phyloP scores from a whole-genome alignment of 2,797 vertebrate genomes.

The Schizothorax lantsangensis region DNA sequence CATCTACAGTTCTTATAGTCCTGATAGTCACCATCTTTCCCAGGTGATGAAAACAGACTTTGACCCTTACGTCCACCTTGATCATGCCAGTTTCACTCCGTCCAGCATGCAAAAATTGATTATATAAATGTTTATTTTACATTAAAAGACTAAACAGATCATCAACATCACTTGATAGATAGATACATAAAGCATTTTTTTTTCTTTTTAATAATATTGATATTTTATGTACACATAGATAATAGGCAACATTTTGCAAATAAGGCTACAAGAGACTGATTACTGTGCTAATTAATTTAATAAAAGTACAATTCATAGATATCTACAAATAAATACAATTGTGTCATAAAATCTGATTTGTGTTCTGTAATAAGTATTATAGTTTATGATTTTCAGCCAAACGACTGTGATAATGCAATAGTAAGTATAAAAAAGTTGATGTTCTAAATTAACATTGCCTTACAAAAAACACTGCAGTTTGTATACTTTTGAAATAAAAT shows the following conservation, averaged over 20 bases:
- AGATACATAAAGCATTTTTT: neutral
- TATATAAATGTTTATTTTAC: slow-evolving; percentile 30
- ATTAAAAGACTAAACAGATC: slow-evolving; percentile 21
- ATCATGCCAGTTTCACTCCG: slow-evolving; percentile 64
- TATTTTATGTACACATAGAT: slow-evolving; percentile 3
- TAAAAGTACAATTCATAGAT: neutral
- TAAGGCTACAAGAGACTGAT: slow-evolving; percentile 6
- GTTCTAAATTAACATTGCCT: slow-evolving; percentile 89
- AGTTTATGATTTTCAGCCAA: slow-evolving; percentile 79
- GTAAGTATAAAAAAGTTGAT: slow-evolving; percentile 78
- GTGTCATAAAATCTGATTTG: neutral
- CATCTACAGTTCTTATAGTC: slow-evolving; percentile 76
- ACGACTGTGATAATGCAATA: slow-evolving; percentile 80
- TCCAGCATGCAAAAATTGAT: slow-evolving; percentile 68
- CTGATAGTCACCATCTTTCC: slow-evolving; percentile 79
- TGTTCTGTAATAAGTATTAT: slow-evolving; percentile 26
- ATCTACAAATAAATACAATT: neutral
- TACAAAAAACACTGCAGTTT: slow-evolving; percentile 86
- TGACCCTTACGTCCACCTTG: neutral
- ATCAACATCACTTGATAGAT: slow-evolving; percentile 4
- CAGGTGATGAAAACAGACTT: slow-evolving; percentile 88
- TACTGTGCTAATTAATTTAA: slow-evolving; percentile 2
- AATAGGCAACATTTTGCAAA: neutral
- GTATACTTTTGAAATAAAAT: slow-evolving; percentile 99
- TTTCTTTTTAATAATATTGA: neutral